phyloP scores from a whole-genome alignment of 2,113 vertebrate genomes.

The Osmerus eperlanus region DNA sequence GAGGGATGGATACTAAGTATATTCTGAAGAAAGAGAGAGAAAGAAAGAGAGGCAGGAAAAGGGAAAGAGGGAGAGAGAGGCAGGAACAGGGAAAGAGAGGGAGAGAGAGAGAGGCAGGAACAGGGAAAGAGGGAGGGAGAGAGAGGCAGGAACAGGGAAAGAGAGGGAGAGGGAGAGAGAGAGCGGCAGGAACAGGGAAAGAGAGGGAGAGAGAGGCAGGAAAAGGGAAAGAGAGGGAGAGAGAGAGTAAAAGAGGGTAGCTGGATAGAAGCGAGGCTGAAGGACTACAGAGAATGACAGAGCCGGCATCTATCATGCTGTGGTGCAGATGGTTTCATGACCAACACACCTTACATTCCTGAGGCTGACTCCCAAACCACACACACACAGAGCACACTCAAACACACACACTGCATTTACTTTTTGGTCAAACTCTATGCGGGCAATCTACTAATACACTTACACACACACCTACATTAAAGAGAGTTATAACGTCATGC shows the following conservation, averaged over 20 bases:
- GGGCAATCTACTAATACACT: not conserved
- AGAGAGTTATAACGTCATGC: not conserved
- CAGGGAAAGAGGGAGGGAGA: constrained; percentile 35
- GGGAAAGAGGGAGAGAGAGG: too few species aligned
- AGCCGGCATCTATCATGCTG: constrained; percentile 53
- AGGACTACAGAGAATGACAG: not conserved
- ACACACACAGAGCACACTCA: not conserved
- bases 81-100: too few species aligned
- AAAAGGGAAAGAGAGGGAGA: constrained; percentile 27
- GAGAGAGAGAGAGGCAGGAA: not conserved
- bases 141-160: not conserved
- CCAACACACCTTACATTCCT: constrained; percentile 50
- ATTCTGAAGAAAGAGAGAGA: too few species aligned
- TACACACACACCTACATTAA: not conserved
- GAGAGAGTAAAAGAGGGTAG: not conserved
- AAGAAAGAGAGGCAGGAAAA: too few species aligned
- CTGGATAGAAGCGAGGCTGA: constrained; percentile 43
- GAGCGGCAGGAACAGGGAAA: constrained; percentile 27
- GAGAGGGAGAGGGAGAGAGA: constrained; percentile 13
- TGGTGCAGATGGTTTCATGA: constrained; percentile 47
- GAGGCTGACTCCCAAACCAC: constrained; percentile 24
- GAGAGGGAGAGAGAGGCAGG: constrained; percentile 19
- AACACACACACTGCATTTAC: not conserved
- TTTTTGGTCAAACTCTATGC: not conserved
- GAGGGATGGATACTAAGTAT: too few species aligned